Conservation (phyloP, 2,113 vertebrate species). For the Rafetus swinhoei region DNA sequence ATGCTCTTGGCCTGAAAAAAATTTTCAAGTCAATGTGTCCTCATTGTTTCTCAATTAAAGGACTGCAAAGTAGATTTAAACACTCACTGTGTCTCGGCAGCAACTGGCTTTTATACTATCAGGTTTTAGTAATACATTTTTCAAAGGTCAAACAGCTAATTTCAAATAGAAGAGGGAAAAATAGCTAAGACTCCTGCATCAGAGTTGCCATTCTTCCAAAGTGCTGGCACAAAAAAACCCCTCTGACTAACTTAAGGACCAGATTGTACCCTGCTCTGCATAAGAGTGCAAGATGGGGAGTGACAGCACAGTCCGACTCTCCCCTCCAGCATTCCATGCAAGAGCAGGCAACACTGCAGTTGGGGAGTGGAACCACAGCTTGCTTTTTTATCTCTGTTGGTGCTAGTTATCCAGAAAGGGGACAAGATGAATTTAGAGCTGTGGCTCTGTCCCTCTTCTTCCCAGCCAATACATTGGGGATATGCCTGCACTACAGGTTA, state of each 20-base stretch:
- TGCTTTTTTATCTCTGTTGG: background rate
- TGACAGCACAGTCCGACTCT: background rate
- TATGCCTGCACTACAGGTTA: too few species aligned
- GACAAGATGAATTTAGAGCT: background rate
- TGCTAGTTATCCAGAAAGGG: background rate
- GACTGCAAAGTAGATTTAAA: slow-evolving; percentile 19
- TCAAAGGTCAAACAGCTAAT: background rate
- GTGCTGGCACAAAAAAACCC: background rate
- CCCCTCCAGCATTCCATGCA: background rate
- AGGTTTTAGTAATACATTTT: background rate
- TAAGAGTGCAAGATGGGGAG: background rate
- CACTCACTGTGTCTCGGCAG: background rate
- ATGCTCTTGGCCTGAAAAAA: background rate
- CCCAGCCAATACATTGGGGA: background rate
- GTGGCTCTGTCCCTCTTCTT: background rate
- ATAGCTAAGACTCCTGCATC: background rate
- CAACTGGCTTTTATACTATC: background rate
- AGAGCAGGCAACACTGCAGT: background rate
- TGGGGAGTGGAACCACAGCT: background rate
- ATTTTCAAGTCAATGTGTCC: background rate
- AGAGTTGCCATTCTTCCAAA: slow-evolving; percentile 1
- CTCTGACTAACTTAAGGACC: background rate
- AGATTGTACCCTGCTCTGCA: background rate
- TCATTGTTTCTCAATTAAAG: slow-evolving; percentile 1
- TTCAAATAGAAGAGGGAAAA: background rate